phyloP scores from a whole-genome alignment of 2,888 invertebrate species.

The Drosophila aldrichi region DNA sequence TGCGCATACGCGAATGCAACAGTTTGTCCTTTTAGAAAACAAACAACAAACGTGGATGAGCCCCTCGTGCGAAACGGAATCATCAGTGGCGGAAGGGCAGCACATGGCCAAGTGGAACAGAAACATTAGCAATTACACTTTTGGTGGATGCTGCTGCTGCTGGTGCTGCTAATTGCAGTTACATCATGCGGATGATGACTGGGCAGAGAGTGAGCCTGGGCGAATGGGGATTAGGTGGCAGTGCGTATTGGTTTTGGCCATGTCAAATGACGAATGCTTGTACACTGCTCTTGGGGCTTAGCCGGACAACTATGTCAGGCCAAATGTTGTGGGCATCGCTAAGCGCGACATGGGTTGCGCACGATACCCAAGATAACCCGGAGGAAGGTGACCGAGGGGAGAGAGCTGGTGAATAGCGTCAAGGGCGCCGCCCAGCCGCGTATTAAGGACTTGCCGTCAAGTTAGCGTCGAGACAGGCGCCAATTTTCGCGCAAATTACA shows the following conservation, averaged over 20 bases:
- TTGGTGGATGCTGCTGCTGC: constrained; percentile 14
- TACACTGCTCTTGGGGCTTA: constrained; percentile 12
- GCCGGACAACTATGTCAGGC: constrained; percentile 22
- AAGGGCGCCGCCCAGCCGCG: constrained; percentile 19
- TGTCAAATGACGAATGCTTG: constrained; percentile 16
- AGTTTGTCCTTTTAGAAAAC: constrained; percentile 59
- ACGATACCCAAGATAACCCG: neutral
- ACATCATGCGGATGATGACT: constrained; percentile 26
- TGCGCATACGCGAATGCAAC: constrained; percentile 44
- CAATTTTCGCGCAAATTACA: constrained; percentile 18
- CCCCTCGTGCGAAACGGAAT: constrained; percentile 14
- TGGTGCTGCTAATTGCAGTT: constrained; percentile 37
- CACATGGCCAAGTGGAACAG: constrained; percentile 8
- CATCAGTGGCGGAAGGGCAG: constrained; percentile 6
- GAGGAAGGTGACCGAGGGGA: neutral
- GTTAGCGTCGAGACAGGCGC: constrained; percentile 13
- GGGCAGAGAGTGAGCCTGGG: neutral
- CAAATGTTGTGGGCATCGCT: constrained; percentile 9
- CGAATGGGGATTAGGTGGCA: constrained; percentile 1
- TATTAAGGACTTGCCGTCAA: constrained; percentile 33
- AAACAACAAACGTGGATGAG: constrained; percentile 7
- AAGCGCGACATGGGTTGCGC: neutral
- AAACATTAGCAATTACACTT: constrained; percentile 28
- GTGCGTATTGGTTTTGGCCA: neutral
- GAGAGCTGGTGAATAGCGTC: constrained; percentile 1